phyloP scores from a whole-genome alignment of 2,888 invertebrate species.

The Caenorhabditis sp. region DNA sequence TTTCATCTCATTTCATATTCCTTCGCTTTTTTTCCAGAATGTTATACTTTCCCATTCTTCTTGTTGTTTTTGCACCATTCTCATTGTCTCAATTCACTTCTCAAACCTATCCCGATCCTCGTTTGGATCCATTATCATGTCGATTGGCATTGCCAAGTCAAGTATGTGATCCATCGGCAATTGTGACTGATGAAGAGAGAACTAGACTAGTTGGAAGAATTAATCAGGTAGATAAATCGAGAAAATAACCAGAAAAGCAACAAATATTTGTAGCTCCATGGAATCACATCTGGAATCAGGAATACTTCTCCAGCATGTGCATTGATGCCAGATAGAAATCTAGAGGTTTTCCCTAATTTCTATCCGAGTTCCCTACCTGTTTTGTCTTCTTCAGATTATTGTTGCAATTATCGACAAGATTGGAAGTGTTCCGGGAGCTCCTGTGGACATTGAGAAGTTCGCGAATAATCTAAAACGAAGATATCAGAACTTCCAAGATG shows the following conservation, averaged over 20 bases:
- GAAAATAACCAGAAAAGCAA: no score
- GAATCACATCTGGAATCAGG: conserved; percentile 61
- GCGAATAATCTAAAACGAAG: conserved; percentile 64
- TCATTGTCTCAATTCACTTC: conserved; percentile 58
- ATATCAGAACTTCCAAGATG: conserved; percentile 68
- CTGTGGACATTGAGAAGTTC: conserved; percentile 67
- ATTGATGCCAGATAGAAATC: conserved; percentile 58
- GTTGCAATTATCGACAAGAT: conserved; percentile 66
- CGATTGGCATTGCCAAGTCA: conserved; percentile 48
- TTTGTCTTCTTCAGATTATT: conserved; percentile 49
- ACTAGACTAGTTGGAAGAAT: conserved; percentile 60
- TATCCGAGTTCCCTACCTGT: not conserved
- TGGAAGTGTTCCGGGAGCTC: conserved; percentile 56
- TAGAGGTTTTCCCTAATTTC: conserved; percentile 35
- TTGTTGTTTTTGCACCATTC: not conserved
- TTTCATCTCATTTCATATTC: not conserved
- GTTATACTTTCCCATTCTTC: not conserved
- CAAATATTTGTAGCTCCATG: conserved; percentile 45
- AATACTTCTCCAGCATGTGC: conserved; percentile 66
- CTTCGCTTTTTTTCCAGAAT: not conserved
- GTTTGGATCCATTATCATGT: conserved; percentile 59
- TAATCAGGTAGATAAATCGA: conserved; percentile 43
- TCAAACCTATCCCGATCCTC: conserved; percentile 67
- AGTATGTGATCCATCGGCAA: conserved; percentile 68
- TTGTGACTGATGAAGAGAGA: conserved; percentile 65